Evolutionary conservation across 2,113 vertebrate species (phyloP), one percentile per base, ranked within the genome.

Genomic region (Psettodes erumei): DNA sequence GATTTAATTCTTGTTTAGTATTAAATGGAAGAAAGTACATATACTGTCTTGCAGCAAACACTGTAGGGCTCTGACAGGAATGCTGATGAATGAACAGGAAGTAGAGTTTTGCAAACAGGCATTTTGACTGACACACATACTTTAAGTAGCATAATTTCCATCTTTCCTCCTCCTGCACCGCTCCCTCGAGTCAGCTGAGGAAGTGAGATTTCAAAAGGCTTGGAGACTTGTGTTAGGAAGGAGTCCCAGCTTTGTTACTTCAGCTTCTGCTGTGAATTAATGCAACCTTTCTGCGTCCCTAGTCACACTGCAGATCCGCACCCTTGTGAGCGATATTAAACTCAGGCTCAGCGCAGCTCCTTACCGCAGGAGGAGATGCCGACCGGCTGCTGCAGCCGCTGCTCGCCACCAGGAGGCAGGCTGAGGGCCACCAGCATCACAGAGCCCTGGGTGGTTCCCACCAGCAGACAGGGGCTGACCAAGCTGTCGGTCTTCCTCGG

Each of bases 381-480:
- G 18, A 97, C 94, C 0, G 95, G 94, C 84, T 99, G 96, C 79
- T 96, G 95, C 79, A 96, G 94, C 88, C 97, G 95, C 69, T 95
- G 96, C 33, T 99, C 97, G 43, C 94, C 95, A 18, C 90, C 91
- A 0, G 96, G 94, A 3, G 97, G 97, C 78, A 99, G 90, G 79
- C 91, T 95, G 86, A 99, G 88, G 0, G 92, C 93, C 80, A 98
- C 94, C 89, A 95, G 94, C 74, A 98, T 92, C 90, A 98, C 96
- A 0, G 95, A 94, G 51, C 98, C 98, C 71, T 97, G 90, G 0
- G 96, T 97, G 23, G 98, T 99, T 42, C 98, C 98, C 71, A 99
- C 95, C 95, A 98, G 96, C 43, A 99, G 87, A 76, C 96, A 96
- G 0, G 97, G 96, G 35, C 95, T 92, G 45, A 94, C 85, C 0